phyloP scores from a whole-genome alignment of 2,888 invertebrate species.

The Priocnemis perturbator region DNA sequence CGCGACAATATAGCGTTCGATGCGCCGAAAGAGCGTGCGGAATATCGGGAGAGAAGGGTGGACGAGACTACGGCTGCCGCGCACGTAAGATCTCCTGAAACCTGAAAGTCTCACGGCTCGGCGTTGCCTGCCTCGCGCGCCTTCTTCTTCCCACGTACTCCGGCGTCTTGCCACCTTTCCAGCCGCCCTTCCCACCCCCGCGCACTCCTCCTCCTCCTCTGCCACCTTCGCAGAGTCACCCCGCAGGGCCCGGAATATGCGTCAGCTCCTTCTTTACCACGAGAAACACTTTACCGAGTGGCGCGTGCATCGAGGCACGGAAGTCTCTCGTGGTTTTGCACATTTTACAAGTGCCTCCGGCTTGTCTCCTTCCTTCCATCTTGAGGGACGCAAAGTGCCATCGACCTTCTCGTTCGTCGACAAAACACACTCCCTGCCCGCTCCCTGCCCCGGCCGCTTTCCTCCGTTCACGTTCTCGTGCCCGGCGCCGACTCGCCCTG shows the following conservation, averaged over 20 bases:
- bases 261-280: constrained; percentile 17
- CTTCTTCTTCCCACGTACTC: background rate
- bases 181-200: background rate
- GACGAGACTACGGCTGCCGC: background rate
- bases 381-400: constrained; percentile 5
- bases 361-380: constrained; percentile 13
- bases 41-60: background rate
- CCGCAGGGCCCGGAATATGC: background rate
- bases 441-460: background rate
- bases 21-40: background rate
- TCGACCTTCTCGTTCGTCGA: constrained; percentile 4
- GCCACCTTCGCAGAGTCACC: background rate
- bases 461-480: background rate
- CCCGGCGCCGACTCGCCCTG: background rate
- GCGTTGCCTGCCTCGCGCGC: background rate
- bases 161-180: constrained; percentile 5
- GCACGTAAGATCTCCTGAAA: constrained; percentile 28
- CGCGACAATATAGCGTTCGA: background rate
- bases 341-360: constrained; percentile 16
- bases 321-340: constrained; percentile 27
- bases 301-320: constrained; percentile 4
- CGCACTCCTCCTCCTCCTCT: constrained; percentile 10
- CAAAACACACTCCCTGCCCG: constrained; percentile 2
- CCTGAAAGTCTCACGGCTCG: constrained; percentile 17
- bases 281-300: constrained; percentile 23